Conservation (phyloP, 2,797 vertebrate species). For the Cossypha caffra region DNA sequence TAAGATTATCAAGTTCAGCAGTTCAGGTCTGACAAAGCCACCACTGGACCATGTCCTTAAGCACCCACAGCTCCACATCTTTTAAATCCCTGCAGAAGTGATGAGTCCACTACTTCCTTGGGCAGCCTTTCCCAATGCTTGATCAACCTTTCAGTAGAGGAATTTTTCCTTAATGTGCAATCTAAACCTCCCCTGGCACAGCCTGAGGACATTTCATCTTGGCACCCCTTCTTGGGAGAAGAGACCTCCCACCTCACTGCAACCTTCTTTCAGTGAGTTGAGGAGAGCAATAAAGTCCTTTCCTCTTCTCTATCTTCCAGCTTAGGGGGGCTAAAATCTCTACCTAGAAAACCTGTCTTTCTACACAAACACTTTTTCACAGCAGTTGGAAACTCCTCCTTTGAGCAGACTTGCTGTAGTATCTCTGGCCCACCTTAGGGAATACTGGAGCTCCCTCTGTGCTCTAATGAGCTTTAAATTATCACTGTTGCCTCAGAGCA, state of each 20-base stretch:
- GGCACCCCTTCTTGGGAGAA: not conserved
- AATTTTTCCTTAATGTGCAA: not conserved
- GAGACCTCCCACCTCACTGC: accelerated
- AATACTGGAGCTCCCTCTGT: not conserved
- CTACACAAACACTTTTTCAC: not conserved
- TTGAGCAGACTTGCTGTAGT: not conserved
- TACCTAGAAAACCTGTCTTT: not conserved
- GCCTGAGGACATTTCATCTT: not conserved
- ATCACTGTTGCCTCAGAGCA: not conserved
- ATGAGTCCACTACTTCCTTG: not conserved
- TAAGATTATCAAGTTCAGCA: not conserved
- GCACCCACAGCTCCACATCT: not conserved
- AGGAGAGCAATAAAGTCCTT: not conserved
- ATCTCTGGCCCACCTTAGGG: not conserved
- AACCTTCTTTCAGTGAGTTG: not conserved
- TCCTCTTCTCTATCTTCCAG: not conserved
- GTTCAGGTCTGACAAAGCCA: not conserved
- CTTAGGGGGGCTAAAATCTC: not conserved
- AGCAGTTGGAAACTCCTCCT: not conserved
- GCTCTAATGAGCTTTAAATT: not conserved
- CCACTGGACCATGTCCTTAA: not conserved
- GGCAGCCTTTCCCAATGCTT: not conserved
- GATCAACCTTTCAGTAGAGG: not conserved
- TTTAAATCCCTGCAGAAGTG: not conserved
- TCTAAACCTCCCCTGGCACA: not conserved